A percentile compares a stretch with the other conserved stretches of the same genome.
Evolutionary conservation across 2,113 vertebrate genomes (phyloP).

Genomic region (Suncus etruscus): DNA sequence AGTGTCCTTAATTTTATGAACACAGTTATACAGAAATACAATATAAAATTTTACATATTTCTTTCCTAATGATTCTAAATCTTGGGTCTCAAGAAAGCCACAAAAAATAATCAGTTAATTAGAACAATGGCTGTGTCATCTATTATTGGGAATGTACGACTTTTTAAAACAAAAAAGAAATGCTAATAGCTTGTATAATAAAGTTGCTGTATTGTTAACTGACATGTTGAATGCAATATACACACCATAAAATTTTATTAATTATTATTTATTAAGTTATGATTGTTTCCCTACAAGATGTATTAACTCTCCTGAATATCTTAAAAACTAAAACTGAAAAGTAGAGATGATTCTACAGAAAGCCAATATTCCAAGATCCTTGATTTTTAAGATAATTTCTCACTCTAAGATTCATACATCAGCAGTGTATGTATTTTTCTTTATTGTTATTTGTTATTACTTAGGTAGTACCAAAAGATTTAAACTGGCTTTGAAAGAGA

Average conservation of each 20-base stretch:
- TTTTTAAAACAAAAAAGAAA: neutral
- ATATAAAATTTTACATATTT: too few relatives aligned
- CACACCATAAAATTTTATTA: neutral
- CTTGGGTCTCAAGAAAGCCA: too few relatives aligned
- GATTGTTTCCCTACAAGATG: neutral
- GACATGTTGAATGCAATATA: neutral
- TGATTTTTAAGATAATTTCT: conserved; percentile 33
- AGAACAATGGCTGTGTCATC: too few relatives aligned
- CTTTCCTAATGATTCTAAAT: too few relatives aligned
- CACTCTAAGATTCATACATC: conserved; percentile 22
- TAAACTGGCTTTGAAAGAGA: conserved; percentile 63
- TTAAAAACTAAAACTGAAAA: conserved; percentile 13
- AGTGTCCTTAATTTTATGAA: too few relatives aligned
- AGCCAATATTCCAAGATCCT: neutral
- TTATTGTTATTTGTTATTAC: conserved; percentile 45
- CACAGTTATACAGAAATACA: too few relatives aligned
- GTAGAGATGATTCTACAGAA: conserved; percentile 6
- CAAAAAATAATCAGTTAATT: too few relatives aligned
- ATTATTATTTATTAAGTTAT: neutral
- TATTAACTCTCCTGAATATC: neutral
- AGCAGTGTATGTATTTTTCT: conserved; percentile 19
- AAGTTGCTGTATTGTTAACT: neutral
- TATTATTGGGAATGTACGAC: too few relatives aligned
- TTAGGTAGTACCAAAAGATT: conserved; percentile 43
- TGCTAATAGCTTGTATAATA: neutral